phyloP scores from a whole-genome alignment of 2,797 vertebrate genomes.

The Carapus acus region DNA sequence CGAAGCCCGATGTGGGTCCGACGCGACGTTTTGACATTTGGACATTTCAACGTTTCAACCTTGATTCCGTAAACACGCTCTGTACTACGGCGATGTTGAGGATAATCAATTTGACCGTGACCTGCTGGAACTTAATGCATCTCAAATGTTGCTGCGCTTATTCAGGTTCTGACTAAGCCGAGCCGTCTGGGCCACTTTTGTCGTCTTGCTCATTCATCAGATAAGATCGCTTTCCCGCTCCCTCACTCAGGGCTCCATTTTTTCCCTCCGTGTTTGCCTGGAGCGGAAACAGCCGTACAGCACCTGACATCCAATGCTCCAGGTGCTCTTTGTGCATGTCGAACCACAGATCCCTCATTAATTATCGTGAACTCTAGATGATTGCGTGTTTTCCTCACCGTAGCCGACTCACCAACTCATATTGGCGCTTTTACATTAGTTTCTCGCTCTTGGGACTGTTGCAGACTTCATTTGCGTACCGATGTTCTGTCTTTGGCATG shows the following conservation, averaged over 20 bases:
- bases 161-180: slow-evolving; percentile 27
- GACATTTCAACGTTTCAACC: slow-evolving; percentile 44
- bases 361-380: too few species aligned
- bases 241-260: slow-evolving; percentile 3
- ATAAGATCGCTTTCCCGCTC: slow-evolving; percentile 8
- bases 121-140: slow-evolving; percentile 42
- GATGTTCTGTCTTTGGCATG: too few species aligned
- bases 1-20: slow-evolving; percentile 24
- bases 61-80: slow-evolving; percentile 43
- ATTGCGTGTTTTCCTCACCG: too few species aligned
- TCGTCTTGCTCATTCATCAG: slow-evolving; percentile 21
- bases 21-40: slow-evolving; percentile 42
- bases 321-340: background rate
- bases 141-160: slow-evolving; percentile 43
- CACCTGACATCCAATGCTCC: background rate
- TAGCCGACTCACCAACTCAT: too few species aligned
- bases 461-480: too few species aligned
- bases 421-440: too few species aligned
- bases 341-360: too few species aligned
- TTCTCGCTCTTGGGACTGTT: too few species aligned
- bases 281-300: background rate
- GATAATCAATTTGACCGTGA: slow-evolving; percentile 58
- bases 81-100: slow-evolving; percentile 41
- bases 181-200: slow-evolving; percentile 34
- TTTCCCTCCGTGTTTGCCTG: background rate